Percentiles rank a stretch among this genome's conserved stretches.
These are phyloP conservation scores for Oxycera nigricornis DNA, from an alignment of 2,888 invertebrate genomes.

Conservation along the genomic window DNA sequence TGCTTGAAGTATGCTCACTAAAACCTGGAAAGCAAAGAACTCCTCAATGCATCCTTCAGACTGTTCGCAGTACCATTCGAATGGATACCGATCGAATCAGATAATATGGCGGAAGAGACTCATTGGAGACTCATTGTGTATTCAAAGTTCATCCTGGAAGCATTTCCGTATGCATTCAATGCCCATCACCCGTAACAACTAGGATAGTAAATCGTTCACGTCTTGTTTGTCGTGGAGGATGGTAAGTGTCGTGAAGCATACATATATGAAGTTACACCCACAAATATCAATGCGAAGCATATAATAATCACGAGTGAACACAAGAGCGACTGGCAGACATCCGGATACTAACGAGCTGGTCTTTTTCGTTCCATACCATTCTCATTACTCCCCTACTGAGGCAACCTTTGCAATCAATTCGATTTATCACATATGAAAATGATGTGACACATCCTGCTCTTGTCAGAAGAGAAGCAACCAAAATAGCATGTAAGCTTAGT, in stretches of 20 bases:
- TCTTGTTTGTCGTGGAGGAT: constrained; percentile 5
- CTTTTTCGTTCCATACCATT: too few species aligned
- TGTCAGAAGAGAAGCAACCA: too few species aligned
- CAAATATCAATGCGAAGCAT: neutral
- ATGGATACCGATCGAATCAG: constrained; percentile 15
- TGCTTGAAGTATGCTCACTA: neutral
- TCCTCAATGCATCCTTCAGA: constrained; percentile 6
- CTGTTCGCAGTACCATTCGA: neutral
- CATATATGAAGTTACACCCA: neutral
- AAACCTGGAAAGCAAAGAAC: neutral
- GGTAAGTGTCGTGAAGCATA: too few species aligned
- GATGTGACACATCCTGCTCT: constrained; percentile 18
- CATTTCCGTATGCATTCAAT: constrained; percentile 26
- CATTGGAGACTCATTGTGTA: constrained; percentile 21
- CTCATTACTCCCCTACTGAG: constrained; percentile 1
- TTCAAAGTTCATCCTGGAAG: constrained; percentile 14
- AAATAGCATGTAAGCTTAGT: too few species aligned
- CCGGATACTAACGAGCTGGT: neutral
- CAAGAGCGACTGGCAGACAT: constrained; percentile 12
- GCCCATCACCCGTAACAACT: constrained; percentile 16
- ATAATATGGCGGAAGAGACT: constrained; percentile 30
- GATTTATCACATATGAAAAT: constrained; percentile 19
- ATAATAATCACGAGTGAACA: neutral
- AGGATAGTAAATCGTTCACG: constrained; percentile 18
- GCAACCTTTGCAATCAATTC: neutral